phyloP scores from a whole-genome alignment of 2,888 invertebrate genomes.

The Lasioglossum oenotherae region DNA sequence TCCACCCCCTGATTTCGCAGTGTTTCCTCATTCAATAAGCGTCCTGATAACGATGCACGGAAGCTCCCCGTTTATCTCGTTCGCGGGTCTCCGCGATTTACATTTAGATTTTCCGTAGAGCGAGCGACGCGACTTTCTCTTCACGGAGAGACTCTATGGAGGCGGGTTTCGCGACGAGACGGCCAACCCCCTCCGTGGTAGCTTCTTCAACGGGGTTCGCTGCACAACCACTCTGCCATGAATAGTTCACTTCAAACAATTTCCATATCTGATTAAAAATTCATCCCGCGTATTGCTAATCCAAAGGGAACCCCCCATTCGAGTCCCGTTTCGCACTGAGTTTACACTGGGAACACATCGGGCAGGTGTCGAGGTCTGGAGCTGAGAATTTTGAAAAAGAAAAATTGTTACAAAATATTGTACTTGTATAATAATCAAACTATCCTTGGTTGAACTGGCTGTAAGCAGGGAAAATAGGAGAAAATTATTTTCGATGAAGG shows the following conservation, averaged over 20 bases:
- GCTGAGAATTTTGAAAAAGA: too few species aligned
- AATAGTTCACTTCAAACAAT: background rate
- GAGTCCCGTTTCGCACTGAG: background rate
- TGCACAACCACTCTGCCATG: background rate
- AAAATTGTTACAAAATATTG: background rate
- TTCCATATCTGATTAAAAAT: slow-evolving; percentile 4
- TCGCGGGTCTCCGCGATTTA: slow-evolving; percentile 5
- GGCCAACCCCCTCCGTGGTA: background rate
- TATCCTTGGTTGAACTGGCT: too few species aligned
- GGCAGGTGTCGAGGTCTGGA: background rate
- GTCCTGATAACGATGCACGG: background rate
- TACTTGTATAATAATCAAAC: background rate
- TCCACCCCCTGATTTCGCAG: background rate
- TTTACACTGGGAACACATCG: background rate
- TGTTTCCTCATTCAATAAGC: background rate
- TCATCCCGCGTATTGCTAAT: background rate
- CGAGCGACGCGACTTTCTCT: background rate
- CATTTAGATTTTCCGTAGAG: background rate
- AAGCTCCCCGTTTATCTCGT: slow-evolving; percentile 1
- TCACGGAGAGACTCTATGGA: background rate
- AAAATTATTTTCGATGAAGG: too few species aligned
- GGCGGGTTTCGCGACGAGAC: background rate
- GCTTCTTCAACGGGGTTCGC: background rate
- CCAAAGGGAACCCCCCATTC: background rate
- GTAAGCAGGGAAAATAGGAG: too few species aligned